phyloP scores from a whole-genome alignment of 2,888 invertebrate genomes.

The Neocrepidodera transversa region DNA sequence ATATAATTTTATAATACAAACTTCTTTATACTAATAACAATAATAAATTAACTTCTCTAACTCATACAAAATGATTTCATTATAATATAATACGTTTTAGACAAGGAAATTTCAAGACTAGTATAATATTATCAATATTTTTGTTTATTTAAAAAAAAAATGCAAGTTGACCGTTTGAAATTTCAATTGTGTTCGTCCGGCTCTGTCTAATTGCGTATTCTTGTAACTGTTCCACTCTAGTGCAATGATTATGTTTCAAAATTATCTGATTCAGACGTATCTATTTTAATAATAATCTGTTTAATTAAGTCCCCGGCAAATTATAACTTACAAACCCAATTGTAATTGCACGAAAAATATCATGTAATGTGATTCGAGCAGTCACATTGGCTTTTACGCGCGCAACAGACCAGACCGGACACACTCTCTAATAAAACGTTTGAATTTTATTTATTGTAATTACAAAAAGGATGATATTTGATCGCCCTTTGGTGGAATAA shows the following conservation, averaged over 20 bases:
- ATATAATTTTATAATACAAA: too few species aligned
- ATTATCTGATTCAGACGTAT: slow-evolving; percentile 36
- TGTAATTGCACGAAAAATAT: slow-evolving; percentile 33
- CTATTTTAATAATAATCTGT: slow-evolving; percentile 35
- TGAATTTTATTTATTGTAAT: slow-evolving; percentile 26
- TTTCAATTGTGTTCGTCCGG: too few species aligned
- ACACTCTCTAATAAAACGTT: slow-evolving; percentile 24
- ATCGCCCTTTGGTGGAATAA: slow-evolving; percentile 21
- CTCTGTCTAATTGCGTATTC: slow-evolving; percentile 25
- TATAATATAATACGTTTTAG: too few species aligned
- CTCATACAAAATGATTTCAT: too few species aligned
- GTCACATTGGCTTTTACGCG: slow-evolving; percentile 32
- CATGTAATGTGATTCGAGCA: slow-evolving; percentile 30
- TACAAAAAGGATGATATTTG: slow-evolving; percentile 26
- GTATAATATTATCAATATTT: too few species aligned
- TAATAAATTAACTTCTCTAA: too few species aligned
- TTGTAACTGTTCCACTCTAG: slow-evolving; percentile 36
- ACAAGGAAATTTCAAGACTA: too few species aligned
- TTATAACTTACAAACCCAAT: slow-evolving; percentile 30
- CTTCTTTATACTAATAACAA: too few species aligned
- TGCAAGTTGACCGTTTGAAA: too few species aligned
- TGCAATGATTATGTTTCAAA: slow-evolving; percentile 34
- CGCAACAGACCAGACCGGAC: slow-evolving; percentile 29
- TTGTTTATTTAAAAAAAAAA: too few species aligned
- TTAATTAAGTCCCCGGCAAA: slow-evolving; percentile 32